Conservation (phyloP, 2,113 vertebrate genomes). For the Strix aluco region DNA sequence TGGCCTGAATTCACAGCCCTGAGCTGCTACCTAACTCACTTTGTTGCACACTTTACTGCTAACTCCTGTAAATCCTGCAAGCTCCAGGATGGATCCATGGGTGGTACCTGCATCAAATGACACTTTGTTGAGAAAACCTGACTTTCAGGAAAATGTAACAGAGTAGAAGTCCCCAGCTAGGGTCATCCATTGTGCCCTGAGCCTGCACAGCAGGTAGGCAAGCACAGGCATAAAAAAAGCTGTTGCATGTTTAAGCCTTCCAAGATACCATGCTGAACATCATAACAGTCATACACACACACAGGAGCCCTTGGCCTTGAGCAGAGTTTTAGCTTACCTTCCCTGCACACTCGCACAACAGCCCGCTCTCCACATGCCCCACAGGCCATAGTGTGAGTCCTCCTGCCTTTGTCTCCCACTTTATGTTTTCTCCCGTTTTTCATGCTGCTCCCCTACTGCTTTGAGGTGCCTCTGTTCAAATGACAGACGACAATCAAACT, state of each 20-base stretch:
- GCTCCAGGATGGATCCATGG: neutral
- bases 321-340: neutral
- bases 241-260: neutral
- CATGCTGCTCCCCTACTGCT: neutral
- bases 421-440: neutral
- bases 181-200: neutral
- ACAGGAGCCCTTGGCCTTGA: neutral
- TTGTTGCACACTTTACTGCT: neutral
- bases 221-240: neutral
- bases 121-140: neutral
- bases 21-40: neutral
- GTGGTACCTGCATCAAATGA: neutral
- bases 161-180: neutral
- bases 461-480: neutral
- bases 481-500: neutral
- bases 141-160: neutral
- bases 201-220: rapidly evolving
- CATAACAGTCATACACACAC: rapidly evolving
- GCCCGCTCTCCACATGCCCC: rapidly evolving
- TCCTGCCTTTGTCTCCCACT: neutral
- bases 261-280: neutral
- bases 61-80: neutral
- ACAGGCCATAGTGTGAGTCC: rapidly evolving
- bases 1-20: rapidly evolving
- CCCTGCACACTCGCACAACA: rapidly evolving